Percentiles rank a stretch among this genome's conserved stretches.
These are phyloP conservation scores for Agapetus fuscipes DNA, from an alignment of 2,888 invertebrate genomes.

Conservation along the genomic window DNA sequence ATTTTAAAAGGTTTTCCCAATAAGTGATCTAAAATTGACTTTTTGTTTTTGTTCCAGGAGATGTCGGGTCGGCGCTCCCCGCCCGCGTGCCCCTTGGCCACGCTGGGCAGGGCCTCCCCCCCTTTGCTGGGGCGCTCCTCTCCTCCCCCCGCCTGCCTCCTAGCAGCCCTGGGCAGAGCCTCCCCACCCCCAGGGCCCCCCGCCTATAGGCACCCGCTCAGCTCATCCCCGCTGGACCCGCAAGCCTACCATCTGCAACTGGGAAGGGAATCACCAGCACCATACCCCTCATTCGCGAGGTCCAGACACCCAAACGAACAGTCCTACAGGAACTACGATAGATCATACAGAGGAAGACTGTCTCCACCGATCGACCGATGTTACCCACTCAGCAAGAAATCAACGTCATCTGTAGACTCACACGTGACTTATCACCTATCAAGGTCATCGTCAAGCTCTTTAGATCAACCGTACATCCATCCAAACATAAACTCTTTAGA, in stretches of 20 bases:
- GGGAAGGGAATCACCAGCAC: constrained; percentile 2
- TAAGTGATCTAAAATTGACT: constrained; percentile 3
- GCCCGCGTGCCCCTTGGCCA: constrained; percentile 49
- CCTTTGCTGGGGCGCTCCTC: constrained; percentile 27
- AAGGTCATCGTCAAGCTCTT: constrained; percentile 28
- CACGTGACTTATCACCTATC: constrained; percentile 27
- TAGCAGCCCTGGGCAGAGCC: constrained; percentile 48
- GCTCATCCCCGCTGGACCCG: constrained; percentile 36
- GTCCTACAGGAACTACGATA: constrained; percentile 14
- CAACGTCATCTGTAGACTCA: constrained; percentile 26
- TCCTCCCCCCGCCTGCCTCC: constrained; percentile 45
- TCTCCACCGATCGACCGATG: constrained; percentile 20
- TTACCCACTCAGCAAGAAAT: constrained; percentile 22
- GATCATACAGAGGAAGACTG: constrained; percentile 17
- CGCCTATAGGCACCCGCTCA: constrained; percentile 25
- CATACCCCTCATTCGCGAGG: not conserved
- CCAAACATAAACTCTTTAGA: constrained; percentile 19
- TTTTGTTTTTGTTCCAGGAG: no score
- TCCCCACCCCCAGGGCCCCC: constrained; percentile 28
- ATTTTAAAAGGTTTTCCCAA: constrained; percentile 3
- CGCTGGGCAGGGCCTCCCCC: constrained; percentile 43
- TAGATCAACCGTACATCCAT: constrained; percentile 24
- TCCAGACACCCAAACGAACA: constrained; percentile 24
- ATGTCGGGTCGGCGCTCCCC: constrained; percentile 29
- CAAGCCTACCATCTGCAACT: constrained; percentile 36